Base-by-base conservation (phyloP, 2,888 invertebrate species). In the Drosophila algonquin region DNA sequence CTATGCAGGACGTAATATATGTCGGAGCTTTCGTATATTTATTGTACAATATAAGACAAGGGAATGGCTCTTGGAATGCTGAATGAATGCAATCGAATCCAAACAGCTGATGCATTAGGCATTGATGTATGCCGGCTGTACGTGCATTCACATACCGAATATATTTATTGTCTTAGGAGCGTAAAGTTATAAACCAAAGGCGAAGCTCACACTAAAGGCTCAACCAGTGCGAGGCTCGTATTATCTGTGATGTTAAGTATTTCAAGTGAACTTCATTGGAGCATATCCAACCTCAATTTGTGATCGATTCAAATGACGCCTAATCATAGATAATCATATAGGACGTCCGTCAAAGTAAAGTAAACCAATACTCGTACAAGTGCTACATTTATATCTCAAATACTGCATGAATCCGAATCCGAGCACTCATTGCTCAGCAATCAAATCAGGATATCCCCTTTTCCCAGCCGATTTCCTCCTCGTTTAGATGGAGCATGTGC, bases 91-190 rank as follows among this genome's bases (percentile, higher is more conserved):
- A 69, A 69, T 59, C 58, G 55, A 24, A 24, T 24, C 24, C 4
- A 55, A 46, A 46, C 68, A 68, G 68, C 57, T 68, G 68, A 32
- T 67, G 56, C 56, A 56, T 67, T 40, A 67, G 45, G 67, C 67
- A 53, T 30, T 65, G 50, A 64, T 54, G 63, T 62, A 40, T 47
- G 52, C 35, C 21, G 63, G 27, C 63, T 64, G 65, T 55, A 65
- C 50, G 51, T 67, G 51, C 27, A 14, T 56, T 10, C 35, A 30
- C 27, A 46, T 18, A 24, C 14, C 6, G 6, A 40, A 40, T 6
- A 8, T 30, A 30, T 30, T 30, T 30, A 30, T 30, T 30, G 30
- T 30, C 30, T 30, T 30, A 30, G 2, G 30, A 30, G 30, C 7
- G 30, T 8, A 2, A 8, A 30, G 14, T 6, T 2, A 40, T 6